These are phyloP conservation scores for Netelia inedita DNA, from an alignment of 2,888 invertebrate genomes.

Conservation along the genomic window DNA sequence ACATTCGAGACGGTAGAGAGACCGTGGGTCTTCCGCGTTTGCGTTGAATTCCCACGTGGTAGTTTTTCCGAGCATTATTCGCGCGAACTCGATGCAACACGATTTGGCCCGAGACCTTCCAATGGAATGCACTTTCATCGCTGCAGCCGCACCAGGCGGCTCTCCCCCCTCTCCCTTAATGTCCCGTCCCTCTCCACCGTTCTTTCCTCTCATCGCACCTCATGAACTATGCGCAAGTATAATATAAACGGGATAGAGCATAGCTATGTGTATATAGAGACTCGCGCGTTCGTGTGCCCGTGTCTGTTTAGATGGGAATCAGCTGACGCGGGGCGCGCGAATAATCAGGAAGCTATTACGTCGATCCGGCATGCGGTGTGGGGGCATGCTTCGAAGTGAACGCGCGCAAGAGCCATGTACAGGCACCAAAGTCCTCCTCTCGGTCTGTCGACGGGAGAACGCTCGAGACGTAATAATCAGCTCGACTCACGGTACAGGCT, in stretches of 20 bases:
- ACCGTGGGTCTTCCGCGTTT: slow-evolving; percentile 56
- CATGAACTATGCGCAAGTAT: neutral
- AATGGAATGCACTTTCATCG: slow-evolving; percentile 67
- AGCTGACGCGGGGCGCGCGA: slow-evolving; percentile 62
- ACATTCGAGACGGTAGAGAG: neutral
- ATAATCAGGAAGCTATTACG: slow-evolving; percentile 71
- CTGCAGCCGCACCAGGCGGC: slow-evolving; percentile 24
- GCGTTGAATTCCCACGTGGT: slow-evolving; percentile 60
- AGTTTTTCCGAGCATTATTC: slow-evolving; percentile 41
- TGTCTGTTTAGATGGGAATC: slow-evolving; percentile 56
- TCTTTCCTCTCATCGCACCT: too few species aligned
- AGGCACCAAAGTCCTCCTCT: neutral
- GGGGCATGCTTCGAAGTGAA: slow-evolving; percentile 35
- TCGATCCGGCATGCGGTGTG: slow-evolving; percentile 54
- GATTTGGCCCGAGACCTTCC: slow-evolving; percentile 65
- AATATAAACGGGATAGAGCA: neutral
- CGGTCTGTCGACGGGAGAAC: neutral
- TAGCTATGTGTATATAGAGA: neutral
- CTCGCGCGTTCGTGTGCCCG: slow-evolving; percentile 4
- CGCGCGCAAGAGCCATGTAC: neutral
- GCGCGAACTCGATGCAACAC: slow-evolving; percentile 54
- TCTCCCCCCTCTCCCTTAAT: neutral
- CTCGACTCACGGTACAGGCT: neutral
- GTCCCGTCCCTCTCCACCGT: slow-evolving; percentile 7
- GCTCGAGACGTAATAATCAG: neutral